These are phyloP conservation scores for Phylloscopus trochilus DNA, from an alignment of 2,113 vertebrate species.

Conservation along the genomic window DNA sequence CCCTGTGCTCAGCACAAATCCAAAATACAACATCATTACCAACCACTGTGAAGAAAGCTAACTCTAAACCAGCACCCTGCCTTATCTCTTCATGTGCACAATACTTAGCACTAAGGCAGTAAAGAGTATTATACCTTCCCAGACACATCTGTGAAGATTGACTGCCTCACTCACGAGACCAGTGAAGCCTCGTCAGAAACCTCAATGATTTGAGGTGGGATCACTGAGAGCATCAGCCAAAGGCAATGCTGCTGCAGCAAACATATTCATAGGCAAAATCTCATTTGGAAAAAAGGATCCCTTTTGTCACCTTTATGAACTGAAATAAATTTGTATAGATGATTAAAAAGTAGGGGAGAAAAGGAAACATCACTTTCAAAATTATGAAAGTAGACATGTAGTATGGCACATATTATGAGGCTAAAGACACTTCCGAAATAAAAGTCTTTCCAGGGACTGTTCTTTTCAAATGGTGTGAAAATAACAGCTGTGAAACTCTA, in stretches of 20 bases:
- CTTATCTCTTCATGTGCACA: background rate
- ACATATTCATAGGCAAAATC: background rate
- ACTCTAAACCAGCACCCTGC: background rate
- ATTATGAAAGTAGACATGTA: background rate
- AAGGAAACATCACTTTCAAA: background rate
- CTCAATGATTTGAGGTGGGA: rapidly evolving
- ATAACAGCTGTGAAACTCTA: background rate
- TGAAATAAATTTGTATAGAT: background rate
- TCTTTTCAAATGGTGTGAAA: background rate
- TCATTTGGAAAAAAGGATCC: background rate
- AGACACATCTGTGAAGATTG: background rate
- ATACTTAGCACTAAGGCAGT: background rate
- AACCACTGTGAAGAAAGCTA: background rate
- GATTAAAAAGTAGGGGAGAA: background rate
- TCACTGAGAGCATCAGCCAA: background rate
- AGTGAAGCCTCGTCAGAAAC: background rate
- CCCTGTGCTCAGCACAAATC: background rate
- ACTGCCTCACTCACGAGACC: background rate
- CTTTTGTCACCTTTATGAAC: background rate
- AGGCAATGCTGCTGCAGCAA: background rate
- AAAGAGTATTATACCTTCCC: background rate
- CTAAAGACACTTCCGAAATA: background rate
- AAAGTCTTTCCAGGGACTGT: background rate
- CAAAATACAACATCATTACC: background rate
- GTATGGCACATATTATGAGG: background rate